A percentile compares a stretch with the other conserved stretches of the same genome.
These are phyloP conservation scores for Serinus canaria DNA, from an alignment of 2,113 vertebrate genomes.

Conservation along the genomic window DNA sequence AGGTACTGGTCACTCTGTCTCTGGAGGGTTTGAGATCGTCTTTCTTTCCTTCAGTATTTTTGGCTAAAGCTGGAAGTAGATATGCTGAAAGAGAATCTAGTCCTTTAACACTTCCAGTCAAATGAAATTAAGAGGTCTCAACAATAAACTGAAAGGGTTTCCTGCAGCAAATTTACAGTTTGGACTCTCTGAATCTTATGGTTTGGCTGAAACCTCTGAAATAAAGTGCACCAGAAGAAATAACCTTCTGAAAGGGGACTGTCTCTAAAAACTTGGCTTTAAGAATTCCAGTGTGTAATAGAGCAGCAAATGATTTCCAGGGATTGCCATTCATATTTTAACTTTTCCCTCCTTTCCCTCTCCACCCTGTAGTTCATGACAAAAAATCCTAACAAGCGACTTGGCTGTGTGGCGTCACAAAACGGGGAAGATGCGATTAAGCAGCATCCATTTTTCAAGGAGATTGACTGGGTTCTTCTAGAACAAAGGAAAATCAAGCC, in stretches of 20 bases:
- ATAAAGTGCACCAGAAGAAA: neutral
- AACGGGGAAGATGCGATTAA: constrained; percentile 94
- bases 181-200: neutral
- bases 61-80: neutral
- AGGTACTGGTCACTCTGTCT: neutral
- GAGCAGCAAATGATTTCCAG: neutral
- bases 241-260: neutral
- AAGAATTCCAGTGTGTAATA: neutral
- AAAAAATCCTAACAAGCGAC: constrained; percentile 93
- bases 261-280: neutral
- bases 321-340: neutral
- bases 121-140: neutral
- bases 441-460: constrained; percentile 95
- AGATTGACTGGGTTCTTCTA: constrained; percentile 96
- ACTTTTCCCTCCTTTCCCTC: neutral
- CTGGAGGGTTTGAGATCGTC: neutral
- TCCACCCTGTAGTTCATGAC: constrained; percentile 90
- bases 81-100: neutral
- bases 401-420: constrained; percentile 92
- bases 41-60: neutral
- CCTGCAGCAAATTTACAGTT: neutral
- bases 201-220: neutral
- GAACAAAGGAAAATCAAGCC: constrained; percentile 97
- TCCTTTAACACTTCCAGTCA: neutral
- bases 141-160: neutral